Evolutionary conservation across 2,888 invertebrate genomes (phyloP).

Genomic region (Lepeophtheirus nordmannii): DNA sequence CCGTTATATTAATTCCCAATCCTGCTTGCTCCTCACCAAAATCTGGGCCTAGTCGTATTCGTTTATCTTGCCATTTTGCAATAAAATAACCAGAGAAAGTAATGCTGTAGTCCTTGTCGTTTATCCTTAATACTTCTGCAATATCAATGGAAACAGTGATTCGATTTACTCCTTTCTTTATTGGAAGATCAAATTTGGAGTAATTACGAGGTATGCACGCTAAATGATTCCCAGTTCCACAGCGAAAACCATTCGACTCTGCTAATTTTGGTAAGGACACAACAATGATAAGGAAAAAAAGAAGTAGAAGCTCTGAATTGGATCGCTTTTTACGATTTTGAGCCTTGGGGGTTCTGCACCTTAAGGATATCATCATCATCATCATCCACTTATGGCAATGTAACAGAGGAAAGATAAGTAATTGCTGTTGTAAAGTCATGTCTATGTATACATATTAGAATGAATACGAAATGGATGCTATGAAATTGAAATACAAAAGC

Average conservation of each 20-base stretch:
- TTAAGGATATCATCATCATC: no score
- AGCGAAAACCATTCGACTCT: background rate
- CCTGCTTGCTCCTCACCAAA: slow-evolving; percentile 20
- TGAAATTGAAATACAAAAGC: no score
- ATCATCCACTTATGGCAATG: no score
- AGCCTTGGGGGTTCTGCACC: no score
- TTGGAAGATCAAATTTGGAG: slow-evolving; percentile 24
- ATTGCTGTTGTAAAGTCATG: no score
- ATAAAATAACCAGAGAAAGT: slow-evolving; percentile 24
- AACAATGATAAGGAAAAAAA: no score
- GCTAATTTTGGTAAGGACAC: no score
- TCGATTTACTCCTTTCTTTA: slow-evolving; percentile 20
- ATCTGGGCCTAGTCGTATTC: slow-evolving; percentile 17
- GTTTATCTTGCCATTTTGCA: slow-evolving; percentile 18
- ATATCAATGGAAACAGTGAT: slow-evolving; percentile 14
- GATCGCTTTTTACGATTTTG: no score
- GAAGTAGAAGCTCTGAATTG: no score
- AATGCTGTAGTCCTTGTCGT: slow-evolving; percentile 25
- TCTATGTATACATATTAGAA: no score
- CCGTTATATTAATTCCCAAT: slow-evolving; percentile 9
- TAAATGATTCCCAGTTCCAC: slow-evolving; percentile 4
- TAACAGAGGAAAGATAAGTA: no score
- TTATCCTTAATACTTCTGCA: slow-evolving; percentile 20
- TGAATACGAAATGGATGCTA: no score
- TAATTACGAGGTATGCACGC: slow-evolving; percentile 21